Evolutionary conservation across 2,113 vertebrate species (phyloP), one percentile per base, ranked within the genome.

Genomic region (Azemiops feae): DNA sequence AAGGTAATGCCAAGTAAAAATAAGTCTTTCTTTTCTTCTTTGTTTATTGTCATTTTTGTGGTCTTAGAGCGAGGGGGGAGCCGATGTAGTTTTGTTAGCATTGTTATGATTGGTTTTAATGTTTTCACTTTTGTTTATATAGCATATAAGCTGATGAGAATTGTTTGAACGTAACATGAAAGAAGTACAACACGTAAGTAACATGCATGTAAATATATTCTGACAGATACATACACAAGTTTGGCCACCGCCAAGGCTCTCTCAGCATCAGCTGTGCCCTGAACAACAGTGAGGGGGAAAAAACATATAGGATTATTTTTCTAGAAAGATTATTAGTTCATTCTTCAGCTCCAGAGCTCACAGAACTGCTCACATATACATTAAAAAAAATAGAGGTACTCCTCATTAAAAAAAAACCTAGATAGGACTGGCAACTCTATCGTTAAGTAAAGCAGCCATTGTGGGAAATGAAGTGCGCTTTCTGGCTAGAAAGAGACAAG

Each of bases 211-310:
- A 81, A 81, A 81, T 22, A 43, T 81, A 81, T 43, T 25, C 20
- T 52, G 8, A 3, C 34, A 55, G 91, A 20, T 39, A 99, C 99
- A 98, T 97, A 99, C 99, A 99, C 98, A 64, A 99, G 98, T 91
- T 96, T 98, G 92, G 99, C 99, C 93, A 99, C 99, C 4, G 97
- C 95, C 95, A 99, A 95, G 3, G 99, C 99, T 97, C 99, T 97
- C 93, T 98, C 98, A 53, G 99, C 98, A 92, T 99, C 98, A 52
- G 99, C 98, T 3, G 99, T 99, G 81, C 99, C 99, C 99, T 99
- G 91, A 94, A 87, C 18, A 81, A 74, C 4, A 53, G 93, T 91
- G 94, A 91, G 94, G 85, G 85, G 97, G 90, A 60, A 93, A 96
- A 45, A 93, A 39, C 39, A 47, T 60, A 18, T 3, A 89, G 87